Evolutionary conservation across 2,113 vertebrate species (phyloP).

Genomic region (Suricata suricatta): DNA sequence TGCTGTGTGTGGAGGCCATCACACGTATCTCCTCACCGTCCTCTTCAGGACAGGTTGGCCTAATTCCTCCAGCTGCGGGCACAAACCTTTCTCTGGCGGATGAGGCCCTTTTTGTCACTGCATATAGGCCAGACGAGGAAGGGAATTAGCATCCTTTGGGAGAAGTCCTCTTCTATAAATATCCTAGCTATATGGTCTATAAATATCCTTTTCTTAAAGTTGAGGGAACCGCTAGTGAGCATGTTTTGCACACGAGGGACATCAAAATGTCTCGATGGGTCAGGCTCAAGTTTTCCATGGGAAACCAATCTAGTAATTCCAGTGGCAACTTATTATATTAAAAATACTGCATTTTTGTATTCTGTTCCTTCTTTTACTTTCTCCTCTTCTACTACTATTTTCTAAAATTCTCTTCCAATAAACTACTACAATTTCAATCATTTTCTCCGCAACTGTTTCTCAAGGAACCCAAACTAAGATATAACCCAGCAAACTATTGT

Average conservation of each 20-base stretch:
- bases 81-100: neutral
- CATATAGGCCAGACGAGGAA: neutral
- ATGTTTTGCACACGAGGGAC: neutral
- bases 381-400: neutral
- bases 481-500: neutral
- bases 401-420: neutral
- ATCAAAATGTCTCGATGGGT: neutral
- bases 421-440: neutral
- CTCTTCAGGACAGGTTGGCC: neutral
- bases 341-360: neutral
- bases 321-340: neutral
- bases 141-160: neutral
- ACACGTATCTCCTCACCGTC: neutral
- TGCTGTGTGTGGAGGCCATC: neutral
- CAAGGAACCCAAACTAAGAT: neutral
- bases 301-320: neutral
- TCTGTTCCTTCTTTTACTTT: neutral
- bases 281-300: neutral
- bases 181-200: neutral
- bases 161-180: conserved; percentile 1
- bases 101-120: neutral
- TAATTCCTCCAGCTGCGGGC: neutral
- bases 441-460: neutral
- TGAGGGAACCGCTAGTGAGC: neutral
- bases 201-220: conserved; percentile 24